Conservation (phyloP, 1,140 invertebrate species). For the Drosophila saltans region DNA sequence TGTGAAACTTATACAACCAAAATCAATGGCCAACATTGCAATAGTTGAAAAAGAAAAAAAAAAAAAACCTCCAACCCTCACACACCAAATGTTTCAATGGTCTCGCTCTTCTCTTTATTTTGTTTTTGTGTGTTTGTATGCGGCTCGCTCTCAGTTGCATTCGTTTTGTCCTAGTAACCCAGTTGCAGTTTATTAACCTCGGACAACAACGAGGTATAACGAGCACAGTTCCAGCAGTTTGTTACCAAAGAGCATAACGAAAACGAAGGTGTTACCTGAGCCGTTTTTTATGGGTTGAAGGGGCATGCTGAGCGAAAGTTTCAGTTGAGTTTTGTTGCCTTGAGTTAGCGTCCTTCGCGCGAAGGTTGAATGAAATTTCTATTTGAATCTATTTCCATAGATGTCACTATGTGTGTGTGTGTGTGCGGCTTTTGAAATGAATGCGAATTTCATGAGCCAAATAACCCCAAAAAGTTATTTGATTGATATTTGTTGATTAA, state of each 20-base stretch:
- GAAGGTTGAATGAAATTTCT: slow-evolving; percentile 42
- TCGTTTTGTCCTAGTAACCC: slow-evolving; percentile 78
- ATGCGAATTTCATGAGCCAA: neutral
- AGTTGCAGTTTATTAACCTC: slow-evolving; percentile 82
- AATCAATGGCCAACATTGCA: slow-evolving; percentile 76
- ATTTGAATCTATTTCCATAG: neutral
- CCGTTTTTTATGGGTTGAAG: slow-evolving; percentile 1
- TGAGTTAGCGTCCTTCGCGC: slow-evolving; percentile 49
- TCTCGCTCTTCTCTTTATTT: slow-evolving; percentile 15
- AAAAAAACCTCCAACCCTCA: slow-evolving; percentile 25
- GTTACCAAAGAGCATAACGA: slow-evolving; percentile 41
- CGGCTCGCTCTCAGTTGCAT: slow-evolving; percentile 40
- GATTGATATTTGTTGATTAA: slow-evolving; percentile 1
- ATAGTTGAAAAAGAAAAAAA: slow-evolving; percentile 40
- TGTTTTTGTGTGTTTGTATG: neutral
- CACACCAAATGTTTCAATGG: slow-evolving; percentile 1
- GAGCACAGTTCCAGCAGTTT: neutral
- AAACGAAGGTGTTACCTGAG: slow-evolving; percentile 45
- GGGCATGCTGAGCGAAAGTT: slow-evolving; percentile 36
- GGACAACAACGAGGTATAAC: neutral
- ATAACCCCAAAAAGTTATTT: neutral
- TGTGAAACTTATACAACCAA: slow-evolving; percentile 67
- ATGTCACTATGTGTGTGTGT: neutral
- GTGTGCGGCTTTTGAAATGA: neutral
- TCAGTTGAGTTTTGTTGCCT: slow-evolving; percentile 27